phyloP scores from a whole-genome alignment of 2,888 invertebrate species.

The Nomada goodeniana region DNA sequence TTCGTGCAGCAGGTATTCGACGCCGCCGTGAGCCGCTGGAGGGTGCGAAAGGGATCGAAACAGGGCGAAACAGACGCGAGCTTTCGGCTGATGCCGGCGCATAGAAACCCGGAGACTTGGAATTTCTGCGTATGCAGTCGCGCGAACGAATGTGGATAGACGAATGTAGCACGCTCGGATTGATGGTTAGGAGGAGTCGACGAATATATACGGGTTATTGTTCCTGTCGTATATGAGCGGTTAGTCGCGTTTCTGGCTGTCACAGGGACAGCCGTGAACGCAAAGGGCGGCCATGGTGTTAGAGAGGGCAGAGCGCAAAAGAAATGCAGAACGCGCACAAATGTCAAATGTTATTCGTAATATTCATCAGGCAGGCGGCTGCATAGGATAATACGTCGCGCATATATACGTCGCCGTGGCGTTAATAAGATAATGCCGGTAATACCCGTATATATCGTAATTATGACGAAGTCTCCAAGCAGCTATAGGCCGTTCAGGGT shows the following conservation, averaged over 20 bases:
- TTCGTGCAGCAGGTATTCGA: constrained; percentile 63
- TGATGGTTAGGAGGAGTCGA: constrained; percentile 57
- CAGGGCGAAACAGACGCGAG: constrained; percentile 20
- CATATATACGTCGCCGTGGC: constrained; percentile 55
- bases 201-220: constrained; percentile 62
- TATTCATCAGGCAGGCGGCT: constrained; percentile 66
- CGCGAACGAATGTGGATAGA: constrained; percentile 61
- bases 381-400: constrained; percentile 52
- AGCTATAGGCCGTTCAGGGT: constrained; percentile 43
- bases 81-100: constrained; percentile 48
- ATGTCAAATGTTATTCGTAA: constrained; percentile 74
- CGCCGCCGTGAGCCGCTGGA: constrained; percentile 27
- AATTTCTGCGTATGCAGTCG: constrained; percentile 69
- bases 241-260: constrained; percentile 55
- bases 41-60: constrained; percentile 18
- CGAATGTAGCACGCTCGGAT: constrained; percentile 56
- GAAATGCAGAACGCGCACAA: constrained; percentile 55
- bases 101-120: constrained; percentile 72
- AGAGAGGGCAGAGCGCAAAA: constrained; percentile 33
- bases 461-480: constrained; percentile 67
- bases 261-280: background rate
- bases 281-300: background rate
- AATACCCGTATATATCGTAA: constrained; percentile 73
- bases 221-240: constrained; percentile 56
- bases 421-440: constrained; percentile 76